Base-by-base conservation (phyloP, 2,113 vertebrate genomes). In the Dunckerocampus dactyliophorus region DNA sequence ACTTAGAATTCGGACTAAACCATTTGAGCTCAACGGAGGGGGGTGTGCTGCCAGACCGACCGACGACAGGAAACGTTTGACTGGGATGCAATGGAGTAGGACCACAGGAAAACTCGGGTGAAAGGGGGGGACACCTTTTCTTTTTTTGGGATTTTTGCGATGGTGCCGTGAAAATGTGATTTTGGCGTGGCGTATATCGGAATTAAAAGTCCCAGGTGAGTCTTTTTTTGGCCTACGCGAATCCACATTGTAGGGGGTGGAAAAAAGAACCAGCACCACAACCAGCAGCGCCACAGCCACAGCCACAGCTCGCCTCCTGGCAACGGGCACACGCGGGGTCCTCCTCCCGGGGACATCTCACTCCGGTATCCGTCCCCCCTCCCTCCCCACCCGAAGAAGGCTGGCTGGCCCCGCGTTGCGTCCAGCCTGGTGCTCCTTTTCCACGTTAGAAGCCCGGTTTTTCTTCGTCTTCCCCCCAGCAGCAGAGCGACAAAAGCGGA, bases 1-100 rank as follows among this genome's bases (percentile, higher is more conserved):
- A 88, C 87, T 90, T 88, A 90, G 88, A 90, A 90, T 88, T 87
- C 86, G 89, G 91, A 58, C 83, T 69, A 50, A 87, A 91, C 91
- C 91, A 92, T 87, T 58, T 5, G 53, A 53, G 48, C 10, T 61
- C 61, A 85, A 16, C 79, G 45, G 74, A 59, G 58, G 62, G 82
- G 86, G 83, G 73, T 37, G 54, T 21, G 54, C 34, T 21, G 10
- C n/a, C 39, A 56, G 39, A 43, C 39, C 39, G 71, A 59, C 72
- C 47, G 34, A 73, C 81, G 77, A 72, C 82, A 88, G 85, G 85
- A 88, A 87, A 88, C 81, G 77, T 43, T 89, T 84, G 83, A 83
- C 86, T 86, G 88, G 79, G 86, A 88, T 83, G 80, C 85, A 88
- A 89, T 88, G 85, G 86, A 88, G 88, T 82, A 84, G 88, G 88